These are phyloP conservation scores for Sceliomorpha sp. DNA, from an alignment of 2,888 invertebrate genomes.

Conservation along the genomic window DNA sequence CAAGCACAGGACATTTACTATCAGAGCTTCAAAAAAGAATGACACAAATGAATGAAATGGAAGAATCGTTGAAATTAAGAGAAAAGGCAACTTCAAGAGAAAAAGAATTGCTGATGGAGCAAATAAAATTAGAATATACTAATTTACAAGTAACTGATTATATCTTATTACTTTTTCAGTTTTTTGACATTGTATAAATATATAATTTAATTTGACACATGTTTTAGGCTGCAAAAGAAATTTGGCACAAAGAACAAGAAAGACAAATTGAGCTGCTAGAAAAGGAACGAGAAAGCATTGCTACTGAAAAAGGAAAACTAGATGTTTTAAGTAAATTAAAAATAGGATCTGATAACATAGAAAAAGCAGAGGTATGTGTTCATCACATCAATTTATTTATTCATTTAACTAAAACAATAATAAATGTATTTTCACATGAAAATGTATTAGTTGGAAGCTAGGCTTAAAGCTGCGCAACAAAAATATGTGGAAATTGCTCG, in stretches of 20 bases:
- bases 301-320: constrained; percentile 69
- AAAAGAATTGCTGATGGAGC: constrained; percentile 71
- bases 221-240: constrained; percentile 66
- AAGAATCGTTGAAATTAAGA: constrained; percentile 65
- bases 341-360: constrained; percentile 62
- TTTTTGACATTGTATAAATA: no score
- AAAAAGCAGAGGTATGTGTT: constrained; percentile 68
- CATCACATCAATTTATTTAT: not conserved
- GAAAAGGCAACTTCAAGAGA: constrained; percentile 67
- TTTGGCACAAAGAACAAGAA: constrained; percentile 71
- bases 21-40: constrained; percentile 67
- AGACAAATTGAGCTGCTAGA: constrained; percentile 65
- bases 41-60: constrained; percentile 59
- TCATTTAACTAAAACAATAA: no score
- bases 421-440: not conserved
- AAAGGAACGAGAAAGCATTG: constrained; percentile 68
- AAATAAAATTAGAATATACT: constrained; percentile 83
- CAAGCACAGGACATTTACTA: constrained; percentile 59
- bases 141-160: no score
- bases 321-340: constrained; percentile 69
- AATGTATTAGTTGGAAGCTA: constrained; percentile 66
- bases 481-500: constrained; percentile 63
- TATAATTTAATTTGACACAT: not conserved
- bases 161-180: no score
- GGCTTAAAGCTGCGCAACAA: constrained; percentile 71